Base-by-base conservation (phyloP, 2,888 invertebrate species). In the Melieria omissa region DNA sequence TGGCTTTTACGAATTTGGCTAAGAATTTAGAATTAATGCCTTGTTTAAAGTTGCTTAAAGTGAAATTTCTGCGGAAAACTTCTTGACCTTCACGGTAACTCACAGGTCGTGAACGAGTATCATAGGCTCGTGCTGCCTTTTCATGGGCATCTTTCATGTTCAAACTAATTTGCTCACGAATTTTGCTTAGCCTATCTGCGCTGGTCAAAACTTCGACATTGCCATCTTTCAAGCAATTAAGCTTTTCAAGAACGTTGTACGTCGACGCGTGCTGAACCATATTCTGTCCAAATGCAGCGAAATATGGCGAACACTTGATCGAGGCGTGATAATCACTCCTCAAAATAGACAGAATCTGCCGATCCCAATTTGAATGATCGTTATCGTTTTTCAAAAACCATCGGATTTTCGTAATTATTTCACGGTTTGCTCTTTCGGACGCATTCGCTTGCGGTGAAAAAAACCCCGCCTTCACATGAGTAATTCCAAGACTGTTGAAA, bases 381-480 rank as follows among this genome's bases (percentile, higher is more conserved):
- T 67, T 29, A 42, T 65, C 60, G 4, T 61, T 54, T 41, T 54
- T 10, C 3, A 71, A 29, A 29, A 64, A 71, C 12, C 10, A 63
- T 9, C 72, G 58, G 9, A 74, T 55, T 64, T 71, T 72, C 4
- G 65, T 61, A 9, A 73, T 61, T 4, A 73, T 71, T 63, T 73
- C 71, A 10, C 73, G 8, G 64, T 74, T 73, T 3, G 62, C 72
- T n/a, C 74, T 42, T 47, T 76, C 76, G 0, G 71, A 69, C 16
- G 74, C 74, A 46, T 76, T 75, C 0, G 76, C 73, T 42, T 76
- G 72, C 0, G 76, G 76, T 6, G 73, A 68, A 12, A 72, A 72
- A 3, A 70, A 66, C 1, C 65, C 72, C 5, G 75, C 72, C 5
- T 49, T 71, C 4, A 75, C 61, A 54, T 74, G 73, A 5, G 16